Conservation (phyloP, 1,140 invertebrate genomes). For the Drosophila persimilis region DNA sequence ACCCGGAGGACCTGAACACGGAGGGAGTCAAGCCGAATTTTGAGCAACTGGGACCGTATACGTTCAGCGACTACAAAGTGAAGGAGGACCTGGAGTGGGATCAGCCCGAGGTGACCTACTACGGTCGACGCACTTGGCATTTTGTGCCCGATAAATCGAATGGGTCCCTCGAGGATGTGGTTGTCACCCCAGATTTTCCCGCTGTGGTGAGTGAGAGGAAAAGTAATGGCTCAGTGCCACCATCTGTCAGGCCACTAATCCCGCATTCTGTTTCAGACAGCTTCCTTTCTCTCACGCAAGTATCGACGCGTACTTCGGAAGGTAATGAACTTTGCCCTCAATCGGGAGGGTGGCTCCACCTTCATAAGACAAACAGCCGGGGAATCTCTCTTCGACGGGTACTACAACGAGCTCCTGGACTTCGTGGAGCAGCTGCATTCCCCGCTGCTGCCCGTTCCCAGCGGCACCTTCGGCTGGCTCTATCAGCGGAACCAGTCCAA, state of each 20-base stretch:
- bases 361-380: conserved; percentile 85
- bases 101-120: conserved; percentile 89
- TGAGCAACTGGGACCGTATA: conserved; percentile 86
- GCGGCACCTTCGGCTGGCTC: conserved; percentile 91
- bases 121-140: conserved; percentile 89
- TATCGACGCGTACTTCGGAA: conserved; percentile 81
- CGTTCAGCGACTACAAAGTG: conserved; percentile 85
- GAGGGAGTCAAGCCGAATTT: conserved; percentile 86
- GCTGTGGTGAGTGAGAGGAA: conserved; percentile 86
- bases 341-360: conserved; percentile 84
- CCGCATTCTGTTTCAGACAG: conserved; percentile 84
- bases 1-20: conserved; percentile 85
- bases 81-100: conserved; percentile 86
- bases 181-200: conserved; percentile 91
- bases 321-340: conserved; percentile 84
- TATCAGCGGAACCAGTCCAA: conserved; percentile 88
- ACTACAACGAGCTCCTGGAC: conserved; percentile 87
- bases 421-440: conserved; percentile 85
- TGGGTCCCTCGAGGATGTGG: conserved; percentile 88
- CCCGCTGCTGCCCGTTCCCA: conserved; percentile 85
- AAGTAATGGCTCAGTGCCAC: conserved; percentile 1
- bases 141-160: conserved; percentile 88
- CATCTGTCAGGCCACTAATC: conserved; percentile 31
- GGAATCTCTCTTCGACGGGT: conserved; percentile 89
- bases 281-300: conserved; percentile 85